These are phyloP conservation scores for Pelodiscus sinensis DNA, from an alignment of 2,113 vertebrate species.

Conservation along the genomic window DNA sequence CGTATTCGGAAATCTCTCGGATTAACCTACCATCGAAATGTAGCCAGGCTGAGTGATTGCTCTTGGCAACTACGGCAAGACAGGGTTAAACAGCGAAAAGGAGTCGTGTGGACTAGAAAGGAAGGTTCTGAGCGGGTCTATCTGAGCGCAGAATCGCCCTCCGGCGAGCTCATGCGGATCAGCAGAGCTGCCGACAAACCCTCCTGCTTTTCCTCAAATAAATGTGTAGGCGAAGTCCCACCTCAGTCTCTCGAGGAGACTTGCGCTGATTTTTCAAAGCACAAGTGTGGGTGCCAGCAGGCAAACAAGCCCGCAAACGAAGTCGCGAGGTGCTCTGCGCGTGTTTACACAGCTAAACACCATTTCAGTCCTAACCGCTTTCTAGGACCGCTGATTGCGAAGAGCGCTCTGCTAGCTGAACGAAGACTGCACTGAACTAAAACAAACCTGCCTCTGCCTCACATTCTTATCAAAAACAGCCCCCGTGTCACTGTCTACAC, in stretches of 20 bases:
- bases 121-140: constrained; percentile 54
- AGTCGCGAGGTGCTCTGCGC: constrained; percentile 5
- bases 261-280: neutral
- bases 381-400: rapidly evolving
- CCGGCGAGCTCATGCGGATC: constrained; percentile 69
- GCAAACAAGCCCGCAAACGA: neutral
- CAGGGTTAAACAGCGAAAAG: constrained; percentile 51
- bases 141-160: constrained; percentile 72
- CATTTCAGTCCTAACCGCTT: constrained; percentile 15
- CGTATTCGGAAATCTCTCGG: neutral
- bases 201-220: constrained; percentile 73
- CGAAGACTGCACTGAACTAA: neutral
- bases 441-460: neutral
- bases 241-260: constrained; percentile 44
- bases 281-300: constrained; percentile 52
- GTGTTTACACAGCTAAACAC: constrained; percentile 25
- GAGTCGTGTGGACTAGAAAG: constrained; percentile 17
- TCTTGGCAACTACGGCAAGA: neutral
- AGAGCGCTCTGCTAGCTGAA: neutral
- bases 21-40: neutral
- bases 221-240: constrained; percentile 58
- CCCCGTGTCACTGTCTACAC: neutral
- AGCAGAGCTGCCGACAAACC: constrained; percentile 64
- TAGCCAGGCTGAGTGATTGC: neutral
- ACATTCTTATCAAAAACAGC: neutral